Conservation (phyloP, 2,113 vertebrate genomes). For the Perognathus longimembris region DNA sequence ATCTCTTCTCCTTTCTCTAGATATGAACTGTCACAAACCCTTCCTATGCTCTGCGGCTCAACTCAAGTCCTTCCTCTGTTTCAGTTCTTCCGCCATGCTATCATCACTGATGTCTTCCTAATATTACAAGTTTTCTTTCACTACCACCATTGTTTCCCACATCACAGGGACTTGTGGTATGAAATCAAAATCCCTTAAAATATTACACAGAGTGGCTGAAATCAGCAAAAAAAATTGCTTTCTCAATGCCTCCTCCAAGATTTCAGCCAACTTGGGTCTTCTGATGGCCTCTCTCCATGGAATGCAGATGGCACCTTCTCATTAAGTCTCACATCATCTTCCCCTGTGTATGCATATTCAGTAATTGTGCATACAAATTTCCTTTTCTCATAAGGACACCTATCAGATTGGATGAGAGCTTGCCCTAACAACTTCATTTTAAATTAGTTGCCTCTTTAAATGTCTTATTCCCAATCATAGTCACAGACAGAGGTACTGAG, state of each 20-base stretch:
- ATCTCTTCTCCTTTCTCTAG: not conserved
- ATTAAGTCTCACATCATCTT: not conserved
- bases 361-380: not conserved
- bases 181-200: slow-evolving; percentile 19
- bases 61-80: not conserved
- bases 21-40: not conserved
- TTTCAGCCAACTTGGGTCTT: not conserved
- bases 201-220: not conserved
- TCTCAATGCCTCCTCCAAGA: not conserved
- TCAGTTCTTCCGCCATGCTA: not conserved
- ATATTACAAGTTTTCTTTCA: not conserved
- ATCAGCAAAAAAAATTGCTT: not conserved
- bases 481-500: not conserved
- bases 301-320: not conserved
- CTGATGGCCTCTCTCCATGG: not conserved
- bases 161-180: not conserved
- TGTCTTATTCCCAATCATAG: not conserved
- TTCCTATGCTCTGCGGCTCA: not conserved
- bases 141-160: not conserved
- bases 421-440: not conserved
- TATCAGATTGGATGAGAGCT: not conserved
- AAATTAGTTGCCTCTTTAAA: not conserved
- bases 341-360: not conserved
- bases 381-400: not conserved
- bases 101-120: not conserved